phyloP scores from a whole-genome alignment of 2,888 invertebrate genomes.

The Piscicola geometra region DNA sequence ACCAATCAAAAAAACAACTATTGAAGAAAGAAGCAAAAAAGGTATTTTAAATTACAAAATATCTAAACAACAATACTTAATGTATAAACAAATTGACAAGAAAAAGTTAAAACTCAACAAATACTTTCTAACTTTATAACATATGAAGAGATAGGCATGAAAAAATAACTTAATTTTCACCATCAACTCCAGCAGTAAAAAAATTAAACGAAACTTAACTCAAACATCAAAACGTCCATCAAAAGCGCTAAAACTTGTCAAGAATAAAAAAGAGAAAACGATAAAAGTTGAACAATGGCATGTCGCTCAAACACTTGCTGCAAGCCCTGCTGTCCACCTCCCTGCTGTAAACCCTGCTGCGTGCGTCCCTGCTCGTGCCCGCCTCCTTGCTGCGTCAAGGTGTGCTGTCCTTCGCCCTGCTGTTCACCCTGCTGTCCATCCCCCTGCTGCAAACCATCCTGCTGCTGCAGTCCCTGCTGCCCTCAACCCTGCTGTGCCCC shows the following conservation, averaged over 20 bases:
- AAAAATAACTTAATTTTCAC: too few species aligned
- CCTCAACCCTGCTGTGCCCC: not conserved
- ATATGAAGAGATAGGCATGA: too few species aligned
- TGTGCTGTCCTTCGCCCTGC: conserved; percentile 26
- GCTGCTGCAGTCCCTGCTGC: conserved; percentile 13
- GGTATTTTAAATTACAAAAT: not conserved
- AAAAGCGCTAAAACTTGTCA: not conserved
- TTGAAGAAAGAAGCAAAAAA: conserved; percentile 5
- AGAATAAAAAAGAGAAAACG: conserved; percentile 1
- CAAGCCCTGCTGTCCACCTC: conserved; percentile 24
- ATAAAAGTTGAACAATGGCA: not conserved
- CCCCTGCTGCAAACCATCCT: conserved; percentile 21
- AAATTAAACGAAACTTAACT: not conserved
- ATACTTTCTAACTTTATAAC: too few species aligned
- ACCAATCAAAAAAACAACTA: not conserved
- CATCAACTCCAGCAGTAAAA: not conserved
- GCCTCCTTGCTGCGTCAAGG: not conserved
- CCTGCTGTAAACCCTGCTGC: not conserved
- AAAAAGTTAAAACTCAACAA: too few species aligned
- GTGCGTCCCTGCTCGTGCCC: conserved; percentile 22
- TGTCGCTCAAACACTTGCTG: conserved; percentile 1
- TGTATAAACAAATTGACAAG: too few species aligned
- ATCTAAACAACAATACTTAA: too few species aligned
- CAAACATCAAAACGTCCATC: not conserved
- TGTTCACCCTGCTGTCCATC: conserved; percentile 21